A percentile compares a stretch with the other conserved stretches of the same genome.
These are phyloP conservation scores for Chesias legatella DNA, from an alignment of 2,888 invertebrate genomes.

Conservation along the genomic window DNA sequence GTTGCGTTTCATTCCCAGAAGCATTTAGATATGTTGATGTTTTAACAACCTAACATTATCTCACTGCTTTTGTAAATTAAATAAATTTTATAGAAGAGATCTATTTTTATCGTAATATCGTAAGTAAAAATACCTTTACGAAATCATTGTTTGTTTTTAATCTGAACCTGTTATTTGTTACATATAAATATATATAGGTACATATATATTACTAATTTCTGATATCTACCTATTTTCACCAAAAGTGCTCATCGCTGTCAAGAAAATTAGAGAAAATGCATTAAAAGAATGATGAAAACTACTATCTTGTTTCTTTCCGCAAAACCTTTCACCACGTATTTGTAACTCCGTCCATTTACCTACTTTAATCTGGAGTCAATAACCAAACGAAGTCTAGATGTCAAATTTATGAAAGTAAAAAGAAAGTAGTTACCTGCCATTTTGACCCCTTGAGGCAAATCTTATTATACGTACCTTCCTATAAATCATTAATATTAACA, in stretches of 20 bases:
- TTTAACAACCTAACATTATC: slow-evolving; percentile 66
- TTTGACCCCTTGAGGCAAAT: too few species aligned
- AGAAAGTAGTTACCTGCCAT: too few species aligned
- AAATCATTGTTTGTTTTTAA: slow-evolving; percentile 59
- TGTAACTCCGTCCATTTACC: too few species aligned
- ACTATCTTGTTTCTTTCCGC: slow-evolving; percentile 47
- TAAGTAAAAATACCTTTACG: slow-evolving; percentile 54
- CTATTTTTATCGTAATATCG: slow-evolving; percentile 80
- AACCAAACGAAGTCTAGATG: background rate
- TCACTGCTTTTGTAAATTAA: slow-evolving; percentile 77
- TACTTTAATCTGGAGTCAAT: background rate
- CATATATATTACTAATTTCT: slow-evolving; percentile 71
- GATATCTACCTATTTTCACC: slow-evolving; percentile 83
- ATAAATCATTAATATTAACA: too few species aligned
- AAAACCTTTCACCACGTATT: too few species aligned
- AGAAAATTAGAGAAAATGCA: slow-evolving; percentile 81
- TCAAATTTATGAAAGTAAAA: too few species aligned
- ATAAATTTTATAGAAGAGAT: slow-evolving; percentile 80
- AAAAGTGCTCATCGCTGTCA: slow-evolving; percentile 87
- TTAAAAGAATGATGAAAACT: slow-evolving; percentile 78
- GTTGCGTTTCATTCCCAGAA: slow-evolving; percentile 72
- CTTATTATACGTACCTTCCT: too few species aligned
- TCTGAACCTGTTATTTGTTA: slow-evolving; percentile 72
- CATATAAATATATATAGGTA: too few species aligned
- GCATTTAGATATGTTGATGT: slow-evolving; percentile 74